Conservation (phyloP, 2,113 vertebrate genomes). For the Bagarius yarrelli region DNA sequence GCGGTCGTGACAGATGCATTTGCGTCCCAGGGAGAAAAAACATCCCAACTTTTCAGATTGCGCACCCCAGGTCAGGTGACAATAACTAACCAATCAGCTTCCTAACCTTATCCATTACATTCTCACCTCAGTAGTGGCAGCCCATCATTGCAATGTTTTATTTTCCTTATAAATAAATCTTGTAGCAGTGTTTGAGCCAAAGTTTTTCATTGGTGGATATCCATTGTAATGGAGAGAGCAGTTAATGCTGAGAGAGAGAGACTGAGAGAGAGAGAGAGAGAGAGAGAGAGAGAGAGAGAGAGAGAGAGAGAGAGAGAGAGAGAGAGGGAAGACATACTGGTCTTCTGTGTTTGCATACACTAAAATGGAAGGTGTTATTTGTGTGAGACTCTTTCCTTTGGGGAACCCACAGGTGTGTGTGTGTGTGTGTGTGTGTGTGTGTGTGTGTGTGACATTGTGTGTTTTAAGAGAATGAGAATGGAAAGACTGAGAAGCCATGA, state of each 20-base stretch:
- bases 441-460: conserved; percentile 25
- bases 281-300: conserved; percentile 21
- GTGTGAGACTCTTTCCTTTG: conserved; percentile 18
- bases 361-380: conserved; percentile 56
- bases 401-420: conserved; percentile 35
- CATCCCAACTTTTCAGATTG: too few species aligned
- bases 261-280: conserved; percentile 27
- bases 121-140: too few species aligned
- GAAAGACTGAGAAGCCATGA: conserved; percentile 13
- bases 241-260: conserved; percentile 25
- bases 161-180: too few species aligned
- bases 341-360: conserved; percentile 37
- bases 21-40: too few species aligned
- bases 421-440: conserved; percentile 24
- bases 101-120: too few species aligned
- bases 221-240: too few species aligned
- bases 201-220: too few species aligned
- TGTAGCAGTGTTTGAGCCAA: too few species aligned
- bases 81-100: too few species aligned
- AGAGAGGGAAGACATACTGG: not conserved
- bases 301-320: not conserved
- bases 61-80: too few species aligned
- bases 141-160: too few species aligned
- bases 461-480: not conserved
- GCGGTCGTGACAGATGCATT: too few species aligned